Evolutionary conservation across 2,797 vertebrate genomes (phyloP).

Genomic region (Sciurus carolinensis): DNA sequence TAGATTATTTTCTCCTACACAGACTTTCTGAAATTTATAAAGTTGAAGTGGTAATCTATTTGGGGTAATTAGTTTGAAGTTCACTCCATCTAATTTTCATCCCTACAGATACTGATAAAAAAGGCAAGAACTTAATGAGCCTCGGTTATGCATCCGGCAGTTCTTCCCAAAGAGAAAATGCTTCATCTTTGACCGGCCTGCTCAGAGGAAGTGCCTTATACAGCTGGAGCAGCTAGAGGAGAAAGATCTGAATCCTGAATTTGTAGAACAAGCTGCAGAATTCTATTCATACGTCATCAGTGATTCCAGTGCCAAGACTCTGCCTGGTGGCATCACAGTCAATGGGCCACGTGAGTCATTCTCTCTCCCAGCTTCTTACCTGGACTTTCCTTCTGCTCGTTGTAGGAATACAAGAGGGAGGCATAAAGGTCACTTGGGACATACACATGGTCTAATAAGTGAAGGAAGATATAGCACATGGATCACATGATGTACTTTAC

Average conservation of each 20-base stretch:
- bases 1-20: background rate
- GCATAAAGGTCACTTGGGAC: background rate
- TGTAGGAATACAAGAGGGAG: background rate
- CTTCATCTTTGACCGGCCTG: conserved; percentile 87
- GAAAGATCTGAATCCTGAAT: conserved; percentile 75
- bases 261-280: conserved; percentile 77
- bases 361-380: background rate
- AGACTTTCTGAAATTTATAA: background rate
- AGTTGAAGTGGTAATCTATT: background rate
- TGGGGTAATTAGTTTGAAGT: background rate
- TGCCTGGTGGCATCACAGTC: conserved; percentile 80
- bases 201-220: conserved; percentile 63
- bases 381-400: background rate
- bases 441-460: background rate
- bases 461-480: background rate
- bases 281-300: conserved; percentile 85
- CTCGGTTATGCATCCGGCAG: conserved; percentile 80
- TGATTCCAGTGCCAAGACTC: conserved; percentile 80
- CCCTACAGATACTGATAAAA: background rate
- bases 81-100: background rate
- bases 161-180: conserved; percentile 88
- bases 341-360: conserved; percentile 86
- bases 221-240: conserved; percentile 85
- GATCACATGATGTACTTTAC: background rate
- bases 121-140: conserved; percentile 77